Percentiles rank a stretch among this genome's conserved stretches.
Conservation (phyloP, 2,888 invertebrate genomes). For the Melanostoma scalare region DNA sequence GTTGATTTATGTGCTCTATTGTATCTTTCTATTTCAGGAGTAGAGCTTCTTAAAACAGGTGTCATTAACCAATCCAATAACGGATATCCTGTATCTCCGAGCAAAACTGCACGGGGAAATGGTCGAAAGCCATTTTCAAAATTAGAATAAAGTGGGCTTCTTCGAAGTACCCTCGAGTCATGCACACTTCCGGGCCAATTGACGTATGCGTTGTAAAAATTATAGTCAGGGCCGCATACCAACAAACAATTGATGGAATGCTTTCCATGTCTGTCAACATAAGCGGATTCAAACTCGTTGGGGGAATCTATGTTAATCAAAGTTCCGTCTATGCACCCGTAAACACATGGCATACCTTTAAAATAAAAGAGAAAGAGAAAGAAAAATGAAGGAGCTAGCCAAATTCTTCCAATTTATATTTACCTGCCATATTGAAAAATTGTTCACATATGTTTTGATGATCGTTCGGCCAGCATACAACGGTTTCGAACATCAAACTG, state of each 20-base stretch:
- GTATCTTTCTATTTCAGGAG: not conserved
- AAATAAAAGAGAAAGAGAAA: not conserved
- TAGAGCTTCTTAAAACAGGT: slow-evolving; percentile 12
- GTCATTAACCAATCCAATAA: slow-evolving; percentile 21
- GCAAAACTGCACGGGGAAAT: slow-evolving; percentile 17
- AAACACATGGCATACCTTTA: slow-evolving; percentile 15
- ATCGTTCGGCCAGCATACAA: slow-evolving; percentile 11
- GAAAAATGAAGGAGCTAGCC: slow-evolving; percentile 7
- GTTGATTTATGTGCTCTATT: slow-evolving; percentile 31
- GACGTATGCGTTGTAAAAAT: slow-evolving; percentile 24
- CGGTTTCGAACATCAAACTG: not conserved
- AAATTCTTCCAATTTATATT: not conserved
- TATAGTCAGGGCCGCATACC: slow-evolving; percentile 27
- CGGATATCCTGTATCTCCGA: slow-evolving; percentile 27
- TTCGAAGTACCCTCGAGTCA: slow-evolving; percentile 27
- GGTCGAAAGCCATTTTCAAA: slow-evolving; percentile 31
- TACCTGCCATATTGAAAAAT: slow-evolving; percentile 21
- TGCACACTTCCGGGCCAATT: slow-evolving; percentile 33
- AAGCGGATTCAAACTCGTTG: slow-evolving; percentile 25
- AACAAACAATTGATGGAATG: slow-evolving; percentile 38
- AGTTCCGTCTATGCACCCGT: slow-evolving; percentile 19
- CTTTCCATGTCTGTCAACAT: slow-evolving; percentile 31
- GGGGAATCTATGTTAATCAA: slow-evolving; percentile 31
- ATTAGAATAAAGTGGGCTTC: slow-evolving; percentile 4
- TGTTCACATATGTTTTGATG: slow-evolving; percentile 1